Evolutionary conservation across 2,888 invertebrate genomes (phyloP).

Genomic region (Fragum fragum): DNA sequence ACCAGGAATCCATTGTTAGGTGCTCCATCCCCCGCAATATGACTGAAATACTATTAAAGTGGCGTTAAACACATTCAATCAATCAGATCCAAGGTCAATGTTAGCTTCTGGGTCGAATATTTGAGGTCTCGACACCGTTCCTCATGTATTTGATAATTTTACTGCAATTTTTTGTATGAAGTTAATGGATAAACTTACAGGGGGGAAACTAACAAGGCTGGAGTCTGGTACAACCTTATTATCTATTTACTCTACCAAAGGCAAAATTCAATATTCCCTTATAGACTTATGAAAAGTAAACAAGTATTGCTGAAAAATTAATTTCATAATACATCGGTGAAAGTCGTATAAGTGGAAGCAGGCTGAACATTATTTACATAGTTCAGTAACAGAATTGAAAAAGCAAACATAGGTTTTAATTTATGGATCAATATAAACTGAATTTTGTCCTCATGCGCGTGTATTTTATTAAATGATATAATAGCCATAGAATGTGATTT

Average conservation of each 20-base stretch:
- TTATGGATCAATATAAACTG: neutral
- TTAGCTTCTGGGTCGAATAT: too few relatives aligned
- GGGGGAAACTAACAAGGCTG: neutral
- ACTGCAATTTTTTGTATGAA: too few relatives aligned
- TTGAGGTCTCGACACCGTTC: too few relatives aligned
- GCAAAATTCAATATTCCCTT: conserved; percentile 16
- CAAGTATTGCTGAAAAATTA: conserved; percentile 24
- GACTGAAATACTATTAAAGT: too few relatives aligned
- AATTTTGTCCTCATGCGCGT: conserved; percentile 4
- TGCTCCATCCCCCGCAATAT: too few relatives aligned
- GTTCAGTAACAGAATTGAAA: conserved; percentile 14
- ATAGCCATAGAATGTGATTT: neutral
- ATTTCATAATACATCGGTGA: conserved; percentile 24
- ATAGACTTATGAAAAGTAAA: conserved; percentile 12
- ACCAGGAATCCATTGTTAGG: too few relatives aligned
- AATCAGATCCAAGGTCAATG: too few relatives aligned
- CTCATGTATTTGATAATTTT: too few relatives aligned
- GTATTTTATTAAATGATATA: neutral
- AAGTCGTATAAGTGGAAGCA: neutral
- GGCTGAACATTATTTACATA: neutral
- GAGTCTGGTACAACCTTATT: neutral
- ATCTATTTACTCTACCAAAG: conserved; percentile 7
- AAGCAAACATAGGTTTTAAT: conserved; percentile 16
- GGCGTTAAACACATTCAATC: too few relatives aligned
- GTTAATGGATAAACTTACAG: too few relatives aligned